Conservation (phyloP, 1,140 invertebrate genomes). For the Musca domestica region DNA sequence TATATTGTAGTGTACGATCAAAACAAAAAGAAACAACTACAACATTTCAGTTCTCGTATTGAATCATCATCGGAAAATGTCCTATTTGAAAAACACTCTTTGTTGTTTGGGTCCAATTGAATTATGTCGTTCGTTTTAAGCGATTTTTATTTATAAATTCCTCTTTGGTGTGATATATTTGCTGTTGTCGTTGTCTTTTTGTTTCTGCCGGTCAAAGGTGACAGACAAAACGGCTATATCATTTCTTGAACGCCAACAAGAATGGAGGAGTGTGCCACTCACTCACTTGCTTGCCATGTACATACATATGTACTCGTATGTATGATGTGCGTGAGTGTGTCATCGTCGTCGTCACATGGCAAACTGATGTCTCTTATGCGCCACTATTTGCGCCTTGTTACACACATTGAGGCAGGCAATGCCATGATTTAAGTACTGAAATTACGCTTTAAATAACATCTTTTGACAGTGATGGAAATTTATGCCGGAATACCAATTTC, state of each 20-base stretch:
- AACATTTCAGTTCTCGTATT: too few relatives aligned
- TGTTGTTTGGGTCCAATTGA: constrained; percentile 52
- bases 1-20: too few relatives aligned
- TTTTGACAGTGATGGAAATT: constrained; percentile 19
- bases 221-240: constrained; percentile 51
- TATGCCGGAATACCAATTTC: constrained; percentile 19
- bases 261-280: not conserved
- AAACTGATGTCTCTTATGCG: too few relatives aligned
- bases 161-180: not conserved
- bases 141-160: not conserved
- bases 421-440: constrained; percentile 12
- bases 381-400: too few relatives aligned
- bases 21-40: too few relatives aligned
- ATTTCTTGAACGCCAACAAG: constrained; percentile 30
- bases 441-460: constrained; percentile 19
- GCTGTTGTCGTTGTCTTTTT: not conserved
- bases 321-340: not conserved
- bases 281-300: not conserved
- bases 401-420: constrained; percentile 15
- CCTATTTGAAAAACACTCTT: not conserved
- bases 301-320: too few relatives aligned
- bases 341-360: too few relatives aligned
- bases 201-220: constrained; percentile 43
- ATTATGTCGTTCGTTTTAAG: constrained; percentile 38
- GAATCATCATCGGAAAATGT: too few relatives aligned